A percentile compares a stretch with the other conserved stretches of the same genome.
phyloP scores from a whole-genome alignment of 2,888 invertebrate species.

The Eristalis tenax region DNA sequence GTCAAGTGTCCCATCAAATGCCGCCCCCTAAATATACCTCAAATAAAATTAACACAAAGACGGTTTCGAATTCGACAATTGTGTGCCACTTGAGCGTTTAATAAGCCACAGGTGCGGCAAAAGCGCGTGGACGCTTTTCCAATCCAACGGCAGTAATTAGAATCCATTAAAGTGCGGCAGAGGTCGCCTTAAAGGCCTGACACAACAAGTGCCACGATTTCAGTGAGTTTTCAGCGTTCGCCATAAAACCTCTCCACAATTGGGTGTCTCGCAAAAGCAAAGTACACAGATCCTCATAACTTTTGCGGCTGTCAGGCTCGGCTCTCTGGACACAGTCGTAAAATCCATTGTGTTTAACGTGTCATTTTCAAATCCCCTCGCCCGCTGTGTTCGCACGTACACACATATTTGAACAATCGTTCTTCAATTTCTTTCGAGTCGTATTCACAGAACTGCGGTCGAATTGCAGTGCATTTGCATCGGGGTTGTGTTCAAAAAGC shows the following conservation, averaged over 20 bases:
- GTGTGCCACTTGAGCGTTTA: neutral
- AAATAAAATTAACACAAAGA: neutral
- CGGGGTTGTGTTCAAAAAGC: neutral
- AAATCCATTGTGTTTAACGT: neutral
- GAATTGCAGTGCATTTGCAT: neutral
- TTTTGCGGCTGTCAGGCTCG: neutral
- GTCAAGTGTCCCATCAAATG: neutral
- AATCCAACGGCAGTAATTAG: neutral
- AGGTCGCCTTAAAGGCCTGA: neutral
- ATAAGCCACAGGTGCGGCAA: neutral
- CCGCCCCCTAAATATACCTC: neutral
- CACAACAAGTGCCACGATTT: neutral
- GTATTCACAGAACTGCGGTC: too few species aligned
- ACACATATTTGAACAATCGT: neutral
- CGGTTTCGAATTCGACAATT: neutral
- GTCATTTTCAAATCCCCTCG: neutral
- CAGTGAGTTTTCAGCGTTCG: neutral
- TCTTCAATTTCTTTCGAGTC: neutral
- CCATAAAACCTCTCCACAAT: neutral
- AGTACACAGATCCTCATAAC: neutral
- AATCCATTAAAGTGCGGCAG: neutral
- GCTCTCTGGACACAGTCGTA: neutral
- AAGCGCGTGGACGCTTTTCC: neutral
- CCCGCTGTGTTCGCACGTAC: neutral
- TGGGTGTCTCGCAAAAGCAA: neutral